phyloP scores from a whole-genome alignment of 2,797 vertebrate genomes.

The Acanthopagrus latus region DNA sequence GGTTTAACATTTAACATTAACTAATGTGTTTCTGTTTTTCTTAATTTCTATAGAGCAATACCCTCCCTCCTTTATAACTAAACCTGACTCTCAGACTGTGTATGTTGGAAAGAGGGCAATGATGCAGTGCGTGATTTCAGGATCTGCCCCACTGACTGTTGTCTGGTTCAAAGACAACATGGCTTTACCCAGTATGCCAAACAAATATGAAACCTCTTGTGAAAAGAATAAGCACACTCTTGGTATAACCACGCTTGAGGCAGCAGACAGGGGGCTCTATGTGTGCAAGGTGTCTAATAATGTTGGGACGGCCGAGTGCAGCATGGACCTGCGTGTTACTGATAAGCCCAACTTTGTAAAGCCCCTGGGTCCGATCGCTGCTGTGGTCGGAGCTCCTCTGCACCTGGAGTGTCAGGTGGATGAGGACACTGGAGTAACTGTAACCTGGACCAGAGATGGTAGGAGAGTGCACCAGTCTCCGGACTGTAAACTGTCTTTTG shows the following conservation, averaged over 20 bases:
- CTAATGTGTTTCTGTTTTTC: slow-evolving; percentile 68
- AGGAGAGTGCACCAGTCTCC: slow-evolving; percentile 90
- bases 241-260: slow-evolving; percentile 85
- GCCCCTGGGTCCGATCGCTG: slow-evolving; percentile 85
- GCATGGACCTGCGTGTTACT: slow-evolving; percentile 87
- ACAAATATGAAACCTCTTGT: slow-evolving; percentile 81
- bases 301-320: slow-evolving; percentile 89
- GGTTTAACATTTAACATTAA: slow-evolving; percentile 26
- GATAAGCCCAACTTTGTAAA: slow-evolving; percentile 91
- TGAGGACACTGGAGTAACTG: slow-evolving; percentile 90
- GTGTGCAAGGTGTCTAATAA: slow-evolving; percentile 90
- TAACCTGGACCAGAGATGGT: slow-evolving; percentile 90
- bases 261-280: slow-evolving; percentile 86
- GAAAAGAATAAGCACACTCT: slow-evolving; percentile 89
- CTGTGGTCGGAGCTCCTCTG: slow-evolving; percentile 89
- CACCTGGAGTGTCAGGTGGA: slow-evolving; percentile 92
- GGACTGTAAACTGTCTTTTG: slow-evolving; percentile 93
- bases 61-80: slow-evolving; percentile 90
- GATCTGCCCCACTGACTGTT: slow-evolving; percentile 88
- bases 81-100: slow-evolving; percentile 89
- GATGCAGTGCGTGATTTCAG: slow-evolving; percentile 89
- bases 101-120: slow-evolving; percentile 91
- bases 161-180: slow-evolving; percentile 90
- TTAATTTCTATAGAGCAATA: slow-evolving; percentile 86
- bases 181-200: slow-evolving; percentile 78